Percentiles rank a stretch among this genome's conserved stretches.
Evolutionary conservation across 1,140 invertebrate genomes (phyloP).

Genomic region (Sycophaga agraensis): DNA sequence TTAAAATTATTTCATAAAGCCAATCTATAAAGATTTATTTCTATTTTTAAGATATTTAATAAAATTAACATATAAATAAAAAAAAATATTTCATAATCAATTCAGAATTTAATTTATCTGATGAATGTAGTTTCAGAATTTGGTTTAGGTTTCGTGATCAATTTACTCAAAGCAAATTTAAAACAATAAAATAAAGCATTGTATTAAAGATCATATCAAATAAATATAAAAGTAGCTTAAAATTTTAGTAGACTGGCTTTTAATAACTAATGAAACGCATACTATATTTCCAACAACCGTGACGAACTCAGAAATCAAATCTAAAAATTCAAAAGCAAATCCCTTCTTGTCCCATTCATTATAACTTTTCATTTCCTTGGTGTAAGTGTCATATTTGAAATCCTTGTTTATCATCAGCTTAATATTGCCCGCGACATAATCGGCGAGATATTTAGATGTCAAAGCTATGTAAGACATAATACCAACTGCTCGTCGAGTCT

Average conservation of each 20-base stretch:
- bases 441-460: conserved; percentile 45
- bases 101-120: no score
- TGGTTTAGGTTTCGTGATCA: no score
- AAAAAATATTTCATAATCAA: no score
- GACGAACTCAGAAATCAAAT: conserved; percentile 47
- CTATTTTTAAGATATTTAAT: neutral
- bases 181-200: no score
- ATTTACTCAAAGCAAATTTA: no score
- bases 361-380: conserved; percentile 45
- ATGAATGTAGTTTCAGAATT: no score
- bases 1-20: no score
- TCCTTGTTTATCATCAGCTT: conserved; percentile 36
- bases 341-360: conserved; percentile 42
- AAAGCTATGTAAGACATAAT: conserved; percentile 40
- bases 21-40: no score
- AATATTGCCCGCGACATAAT: conserved; percentile 47
- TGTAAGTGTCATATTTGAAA: conserved; percentile 39
- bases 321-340: conserved; percentile 45
- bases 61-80: neutral
- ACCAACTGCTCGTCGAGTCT: conserved; percentile 46
- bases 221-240: neutral
- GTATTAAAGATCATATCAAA: neutral
- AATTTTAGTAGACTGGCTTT: neutral
- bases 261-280: no score
- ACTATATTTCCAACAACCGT: conserved; percentile 44